Percentiles rank a stretch among this genome's conserved stretches.
phyloP scores from a whole-genome alignment of 1,140 invertebrate genomes.

The Colletes gigas region DNA sequence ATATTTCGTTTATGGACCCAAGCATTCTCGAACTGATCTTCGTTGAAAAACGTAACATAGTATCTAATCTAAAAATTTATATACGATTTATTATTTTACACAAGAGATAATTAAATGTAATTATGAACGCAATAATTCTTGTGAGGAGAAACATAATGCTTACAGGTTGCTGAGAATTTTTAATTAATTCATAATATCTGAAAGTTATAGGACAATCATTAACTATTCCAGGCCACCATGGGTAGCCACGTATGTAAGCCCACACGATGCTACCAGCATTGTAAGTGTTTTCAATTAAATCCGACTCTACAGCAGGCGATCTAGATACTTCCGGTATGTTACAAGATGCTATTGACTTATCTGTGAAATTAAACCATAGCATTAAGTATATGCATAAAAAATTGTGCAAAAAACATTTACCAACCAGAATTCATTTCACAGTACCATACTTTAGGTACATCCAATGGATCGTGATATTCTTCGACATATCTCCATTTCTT shows the following conservation, averaged over 20 bases:
- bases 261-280: constrained; percentile 86
- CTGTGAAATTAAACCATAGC: constrained; percentile 69
- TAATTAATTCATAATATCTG: constrained; percentile 83
- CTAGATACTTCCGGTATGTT: constrained; percentile 75
- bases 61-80: constrained; percentile 82
- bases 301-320: constrained; percentile 70
- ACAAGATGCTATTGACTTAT: constrained; percentile 80
- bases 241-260: constrained; percentile 83
- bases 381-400: constrained; percentile 21
- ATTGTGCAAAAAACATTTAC: not conserved
- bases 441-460: constrained; percentile 84
- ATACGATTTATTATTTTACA: not conserved
- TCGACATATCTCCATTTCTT: constrained; percentile 83
- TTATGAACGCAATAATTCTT: constrained; percentile 2
- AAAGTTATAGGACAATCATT: constrained; percentile 86
- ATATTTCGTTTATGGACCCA: constrained; percentile 81
- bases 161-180: constrained; percentile 81
- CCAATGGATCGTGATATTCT: constrained; percentile 82
- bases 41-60: constrained; percentile 85
- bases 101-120: constrained; percentile 30
- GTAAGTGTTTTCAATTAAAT: constrained; percentile 82
- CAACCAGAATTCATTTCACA: constrained; percentile 84
- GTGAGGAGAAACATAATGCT: constrained; percentile 48
- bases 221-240: constrained; percentile 89
- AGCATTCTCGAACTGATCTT: constrained; percentile 77